Evolutionary conservation across 2,888 invertebrate genomes (phyloP).

Genomic region (Gibbula magus): DNA sequence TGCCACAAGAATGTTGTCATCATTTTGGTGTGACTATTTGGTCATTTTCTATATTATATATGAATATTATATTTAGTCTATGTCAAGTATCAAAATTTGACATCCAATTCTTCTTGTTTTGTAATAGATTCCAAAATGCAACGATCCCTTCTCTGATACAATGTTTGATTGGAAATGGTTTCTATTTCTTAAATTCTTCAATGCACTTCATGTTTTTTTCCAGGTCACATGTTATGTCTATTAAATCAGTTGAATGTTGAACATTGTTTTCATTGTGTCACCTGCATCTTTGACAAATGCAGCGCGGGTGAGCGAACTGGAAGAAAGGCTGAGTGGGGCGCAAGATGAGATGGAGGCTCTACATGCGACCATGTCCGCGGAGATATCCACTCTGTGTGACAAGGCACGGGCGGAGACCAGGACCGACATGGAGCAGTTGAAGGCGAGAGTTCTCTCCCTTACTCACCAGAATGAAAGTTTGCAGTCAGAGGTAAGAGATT

Average conservation of each 20-base stretch:
- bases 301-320: slow-evolving; percentile 61
- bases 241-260: too few relatives aligned
- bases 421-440: slow-evolving; percentile 49
- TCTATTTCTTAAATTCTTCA: too few relatives aligned
- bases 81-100: background rate
- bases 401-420: slow-evolving; percentile 47
- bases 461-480: slow-evolving; percentile 56
- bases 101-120: background rate
- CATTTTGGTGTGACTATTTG: too few relatives aligned
- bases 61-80: background rate
- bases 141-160: too few relatives aligned
- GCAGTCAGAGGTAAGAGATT: slow-evolving; percentile 54
- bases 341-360: slow-evolving; percentile 52
- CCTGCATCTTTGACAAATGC: background rate
- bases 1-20: too few relatives aligned
- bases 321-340: slow-evolving; percentile 47
- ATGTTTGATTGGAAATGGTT: too few relatives aligned
- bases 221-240: too few relatives aligned
- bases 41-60: too few relatives aligned
- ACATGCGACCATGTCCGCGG: slow-evolving; percentile 50
- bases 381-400: slow-evolving; percentile 46
- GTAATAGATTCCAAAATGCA: too few relatives aligned
- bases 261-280: background rate
- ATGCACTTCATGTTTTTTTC: too few relatives aligned
- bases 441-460: slow-evolving; percentile 49